Percentiles rank a stretch among this genome's conserved stretches.
These are phyloP conservation scores for Liodrosophila aerea DNA, from an alignment of 2,888 invertebrate species.

Conservation along the genomic window DNA sequence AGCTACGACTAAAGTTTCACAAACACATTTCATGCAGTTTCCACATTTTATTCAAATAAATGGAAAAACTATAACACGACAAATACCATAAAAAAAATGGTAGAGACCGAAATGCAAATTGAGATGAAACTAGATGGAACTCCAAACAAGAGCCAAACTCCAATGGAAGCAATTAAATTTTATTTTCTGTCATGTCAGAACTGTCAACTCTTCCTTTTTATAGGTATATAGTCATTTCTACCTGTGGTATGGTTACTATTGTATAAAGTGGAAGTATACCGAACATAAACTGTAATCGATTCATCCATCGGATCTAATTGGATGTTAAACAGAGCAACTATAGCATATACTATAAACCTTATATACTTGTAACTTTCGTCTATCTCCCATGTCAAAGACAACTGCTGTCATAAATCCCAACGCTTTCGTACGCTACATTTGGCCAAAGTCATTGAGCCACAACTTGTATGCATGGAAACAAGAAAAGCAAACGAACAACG, in stretches of 20 bases:
- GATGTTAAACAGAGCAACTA: too few species aligned
- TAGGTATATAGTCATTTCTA: too few species aligned
- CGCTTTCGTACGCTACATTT: conserved; percentile 26
- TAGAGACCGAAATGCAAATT: too few species aligned
- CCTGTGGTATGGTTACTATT: too few species aligned
- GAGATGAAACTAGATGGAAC: background rate
- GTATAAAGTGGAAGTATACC: too few species aligned
- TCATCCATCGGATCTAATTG: too few species aligned
- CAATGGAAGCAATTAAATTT: too few species aligned
- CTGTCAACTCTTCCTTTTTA: too few species aligned
- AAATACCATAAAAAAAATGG: conserved; percentile 2
- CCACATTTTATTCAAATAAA: conserved; percentile 21
- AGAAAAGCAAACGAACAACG: conserved; percentile 18
- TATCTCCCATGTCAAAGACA: conserved; percentile 3
- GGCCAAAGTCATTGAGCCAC: conserved; percentile 26
- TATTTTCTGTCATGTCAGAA: too few species aligned
- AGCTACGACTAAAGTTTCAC: conserved; percentile 8
- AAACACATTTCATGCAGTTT: conserved; percentile 14
- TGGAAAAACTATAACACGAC: conserved; percentile 6
- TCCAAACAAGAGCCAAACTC: conserved; percentile 12
- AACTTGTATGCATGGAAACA: conserved; percentile 11
- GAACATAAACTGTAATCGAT: too few species aligned
- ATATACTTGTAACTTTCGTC: too few species aligned
- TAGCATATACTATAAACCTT: too few species aligned
- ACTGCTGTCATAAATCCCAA: background rate